Conservation (phyloP, 2,888 invertebrate species). For the Sinotaia quadrata region DNA sequence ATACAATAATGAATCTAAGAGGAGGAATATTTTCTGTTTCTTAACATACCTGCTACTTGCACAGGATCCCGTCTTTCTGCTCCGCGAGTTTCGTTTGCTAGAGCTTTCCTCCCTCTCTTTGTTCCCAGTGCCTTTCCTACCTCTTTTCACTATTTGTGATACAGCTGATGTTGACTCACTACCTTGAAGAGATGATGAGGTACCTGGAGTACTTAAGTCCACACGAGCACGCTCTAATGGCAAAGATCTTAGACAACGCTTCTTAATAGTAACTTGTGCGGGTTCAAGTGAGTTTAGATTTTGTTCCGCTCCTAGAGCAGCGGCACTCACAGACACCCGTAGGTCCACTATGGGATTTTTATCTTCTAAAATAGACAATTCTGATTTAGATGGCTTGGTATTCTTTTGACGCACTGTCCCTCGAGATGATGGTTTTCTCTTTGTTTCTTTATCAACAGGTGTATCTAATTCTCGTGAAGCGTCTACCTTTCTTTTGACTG, state of each 20-base stretch:
- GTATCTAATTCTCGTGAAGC: no score
- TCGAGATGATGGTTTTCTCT: no score
- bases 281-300: constrained; percentile 15
- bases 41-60: constrained; percentile 76
- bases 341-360: constrained; percentile 13
- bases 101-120: constrained; percentile 20
- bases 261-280: constrained; percentile 27
- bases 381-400: no score
- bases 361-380: neutral
- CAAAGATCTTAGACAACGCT: constrained; percentile 35
- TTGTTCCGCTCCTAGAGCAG: constrained; percentile 11
- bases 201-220: constrained; percentile 22
- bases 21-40: neutral
- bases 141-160: neutral
- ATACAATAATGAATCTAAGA: no score
- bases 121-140: constrained; percentile 5
- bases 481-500: neutral
- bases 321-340: constrained; percentile 5
- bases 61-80: constrained; percentile 78
- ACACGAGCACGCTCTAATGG: constrained; percentile 35
- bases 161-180: constrained; percentile 19
- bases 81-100: constrained; percentile 30
- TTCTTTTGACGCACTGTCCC: no score
- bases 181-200: constrained; percentile 37
- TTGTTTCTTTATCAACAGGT: no score